Evolutionary conservation across 1,140 invertebrate genomes (phyloP), one percentile per base, ranked within the genome.

Genomic region (Eubasilissa regina): DNA sequence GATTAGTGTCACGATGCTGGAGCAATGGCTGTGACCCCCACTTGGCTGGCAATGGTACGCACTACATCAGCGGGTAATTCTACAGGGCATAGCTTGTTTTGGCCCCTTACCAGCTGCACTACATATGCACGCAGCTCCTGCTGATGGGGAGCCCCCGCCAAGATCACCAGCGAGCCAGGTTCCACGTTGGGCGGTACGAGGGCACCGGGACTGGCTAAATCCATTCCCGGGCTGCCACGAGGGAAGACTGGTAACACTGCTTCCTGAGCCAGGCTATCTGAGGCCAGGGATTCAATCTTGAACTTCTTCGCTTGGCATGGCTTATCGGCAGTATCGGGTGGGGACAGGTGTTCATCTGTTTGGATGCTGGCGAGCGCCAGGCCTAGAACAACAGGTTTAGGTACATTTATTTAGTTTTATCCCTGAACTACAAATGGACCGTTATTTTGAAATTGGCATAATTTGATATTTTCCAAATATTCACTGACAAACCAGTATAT

Each of bases 161-260:
- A 75, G 13, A 87, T 79, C 53, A 87, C 83, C 62, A 87, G 76
- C 3, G 85, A 85, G 19, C 86, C 86, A 12, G 85, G 84, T 74
- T 85, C 80, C 45, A 83, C 70, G 25, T 79, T 53, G 11, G 76
- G 43, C 11, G 79, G 79, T 48, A 62, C 15, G 12, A 77, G 66
- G 25, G 12, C 17, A 17, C 17, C 10, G 15, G 77, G 68, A 48
- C 58, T 74, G 17, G 51, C 43, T 15, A 25, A 15, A 51, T 7
- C 19, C 10, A 19, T 21, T 44, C n/a, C 17, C 35, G 10, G 35
- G 62, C 21, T 35, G 45, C 15, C 17, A 47, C 10, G 62, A 44
- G 47, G 25, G 19, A 17, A 15, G 44, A 17, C 21, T 8, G 15
- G 12, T 10, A 15, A 11, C 0, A 73, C 17, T 12, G 70, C 21